Evolutionary conservation across 1,140 invertebrate genomes (phyloP), one percentile per base, ranked within the genome.

Genomic region (Calosoma granatense): DNA sequence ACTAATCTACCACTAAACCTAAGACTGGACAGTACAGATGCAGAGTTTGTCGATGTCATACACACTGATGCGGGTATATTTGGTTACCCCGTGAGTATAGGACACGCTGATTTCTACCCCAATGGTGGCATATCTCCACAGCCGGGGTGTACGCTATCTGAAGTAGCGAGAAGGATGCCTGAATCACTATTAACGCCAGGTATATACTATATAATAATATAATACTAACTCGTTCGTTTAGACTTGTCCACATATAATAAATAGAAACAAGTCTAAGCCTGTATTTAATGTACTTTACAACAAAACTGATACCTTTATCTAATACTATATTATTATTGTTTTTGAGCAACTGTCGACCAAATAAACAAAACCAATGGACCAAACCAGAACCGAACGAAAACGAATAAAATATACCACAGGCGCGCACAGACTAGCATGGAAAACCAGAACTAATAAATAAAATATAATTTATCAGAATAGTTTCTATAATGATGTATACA

Each of bases 31-130:
- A 65, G 74, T 0, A 67, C 70, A 0, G 86, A 88, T 65, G 87
- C 87, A 0, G 68, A 74, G 21, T 88, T 88, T 65, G 86, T 90
- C 1, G 87, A 90, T 65, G 79, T 87, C 2, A 88, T 90, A 58
- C 88, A 91, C 65, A 84, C 85, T 0, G 84, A 88, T 65, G 85
- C 81, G 0, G 84, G 83, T 0, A 71, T 75, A 12, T 77, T 85
- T 53, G 83, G 84, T 0, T 78, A 78, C 53, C 72, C 74, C 0
- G 67, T 76, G 22, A 73, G 81, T 1, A 70, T 81, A 60, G 86
- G 81, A n/a, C 83, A 88, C 64, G 80, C 79, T 0, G 86, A 88
- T 65, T 88, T 88, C 67, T 87, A 81, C 64, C 84, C 83, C 0
- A 86, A 87, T 64, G 78, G 80, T 2, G 84, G 85, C 0, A 72